These are phyloP conservation scores for Microcebus murinus DNA, from an alignment of 2,113 vertebrate species.

Conservation along the genomic window DNA sequence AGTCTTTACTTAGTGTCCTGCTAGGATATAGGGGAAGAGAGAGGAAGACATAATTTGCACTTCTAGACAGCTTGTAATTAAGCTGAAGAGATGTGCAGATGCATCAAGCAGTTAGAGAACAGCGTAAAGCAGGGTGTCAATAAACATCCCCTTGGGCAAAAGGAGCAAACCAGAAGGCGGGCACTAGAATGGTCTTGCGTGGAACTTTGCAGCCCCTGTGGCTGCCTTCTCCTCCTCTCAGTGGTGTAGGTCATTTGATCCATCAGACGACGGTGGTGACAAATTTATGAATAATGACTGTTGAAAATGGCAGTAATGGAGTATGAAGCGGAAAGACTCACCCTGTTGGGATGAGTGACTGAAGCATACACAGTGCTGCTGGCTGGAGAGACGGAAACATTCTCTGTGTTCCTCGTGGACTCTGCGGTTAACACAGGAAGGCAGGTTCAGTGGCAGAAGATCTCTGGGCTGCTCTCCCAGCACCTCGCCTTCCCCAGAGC, in stretches of 20 bases:
- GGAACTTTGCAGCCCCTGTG: background rate
- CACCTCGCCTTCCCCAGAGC: background rate
- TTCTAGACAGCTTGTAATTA: background rate
- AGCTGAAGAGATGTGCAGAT: background rate
- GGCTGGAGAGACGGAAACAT: background rate
- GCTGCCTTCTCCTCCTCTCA: background rate
- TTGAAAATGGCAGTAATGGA: background rate
- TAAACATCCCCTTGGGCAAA: background rate
- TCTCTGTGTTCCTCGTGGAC: background rate
- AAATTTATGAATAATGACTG: background rate
- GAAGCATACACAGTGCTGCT: slow-evolving; percentile 66
- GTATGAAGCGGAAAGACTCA: slow-evolving; percentile 42
- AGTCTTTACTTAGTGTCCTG: background rate
- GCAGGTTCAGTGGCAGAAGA: background rate
- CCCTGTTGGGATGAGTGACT: slow-evolving; percentile 40
- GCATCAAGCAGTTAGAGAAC: background rate
- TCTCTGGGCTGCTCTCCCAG: background rate
- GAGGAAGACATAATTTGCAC: background rate
- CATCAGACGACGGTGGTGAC: background rate
- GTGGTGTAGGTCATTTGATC: background rate
- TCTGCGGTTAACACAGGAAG: slow-evolving; percentile 31
- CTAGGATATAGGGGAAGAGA: background rate
- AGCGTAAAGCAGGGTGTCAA: background rate
- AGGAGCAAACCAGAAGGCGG: accelerated
- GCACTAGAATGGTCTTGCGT: background rate